A percentile compares a stretch with the other conserved stretches of the same genome.
These are phyloP conservation scores for Melanotaenia trifasciata DNA, from an alignment of 2,797 vertebrate genomes.

Conservation along the genomic window DNA sequence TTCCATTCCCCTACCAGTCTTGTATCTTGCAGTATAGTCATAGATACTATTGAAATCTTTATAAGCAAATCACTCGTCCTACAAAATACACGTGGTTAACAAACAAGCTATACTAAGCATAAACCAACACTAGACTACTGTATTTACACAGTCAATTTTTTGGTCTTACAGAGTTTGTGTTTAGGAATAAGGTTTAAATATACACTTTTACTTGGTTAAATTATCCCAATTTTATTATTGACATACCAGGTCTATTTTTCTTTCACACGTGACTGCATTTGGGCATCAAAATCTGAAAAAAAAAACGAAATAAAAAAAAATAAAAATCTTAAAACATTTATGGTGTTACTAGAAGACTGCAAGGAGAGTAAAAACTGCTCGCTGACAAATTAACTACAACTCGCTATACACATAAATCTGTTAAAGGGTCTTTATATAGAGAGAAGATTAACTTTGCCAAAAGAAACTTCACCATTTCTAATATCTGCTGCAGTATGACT, in stretches of 20 bases:
- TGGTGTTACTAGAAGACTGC: neutral
- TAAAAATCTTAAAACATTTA: neutral
- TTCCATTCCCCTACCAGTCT: neutral
- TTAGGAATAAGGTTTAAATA: slow-evolving; percentile 10
- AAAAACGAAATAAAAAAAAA: no score
- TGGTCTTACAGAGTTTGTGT: neutral
- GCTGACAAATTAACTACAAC: slow-evolving; percentile 3
- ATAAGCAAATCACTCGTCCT: neutral
- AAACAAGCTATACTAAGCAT: neutral
- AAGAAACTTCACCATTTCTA: neutral
- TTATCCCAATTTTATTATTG: neutral
- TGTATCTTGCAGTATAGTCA: neutral
- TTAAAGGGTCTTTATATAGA: slow-evolving; percentile 7
- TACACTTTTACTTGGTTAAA: neutral
- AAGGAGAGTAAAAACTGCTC: neutral
- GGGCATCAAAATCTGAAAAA: neutral
- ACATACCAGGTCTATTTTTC: neutral
- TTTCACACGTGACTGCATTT: neutral
- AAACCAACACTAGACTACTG: neutral
- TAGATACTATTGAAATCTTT: neutral
- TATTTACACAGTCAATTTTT: neutral
- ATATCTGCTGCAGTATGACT: slow-evolving; percentile 4
- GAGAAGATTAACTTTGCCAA: slow-evolving; percentile 1
- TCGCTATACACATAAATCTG: neutral
- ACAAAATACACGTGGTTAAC: neutral